These are phyloP conservation scores for Streptopelia turtur DNA, from an alignment of 2,797 vertebrate species.

Conservation along the genomic window DNA sequence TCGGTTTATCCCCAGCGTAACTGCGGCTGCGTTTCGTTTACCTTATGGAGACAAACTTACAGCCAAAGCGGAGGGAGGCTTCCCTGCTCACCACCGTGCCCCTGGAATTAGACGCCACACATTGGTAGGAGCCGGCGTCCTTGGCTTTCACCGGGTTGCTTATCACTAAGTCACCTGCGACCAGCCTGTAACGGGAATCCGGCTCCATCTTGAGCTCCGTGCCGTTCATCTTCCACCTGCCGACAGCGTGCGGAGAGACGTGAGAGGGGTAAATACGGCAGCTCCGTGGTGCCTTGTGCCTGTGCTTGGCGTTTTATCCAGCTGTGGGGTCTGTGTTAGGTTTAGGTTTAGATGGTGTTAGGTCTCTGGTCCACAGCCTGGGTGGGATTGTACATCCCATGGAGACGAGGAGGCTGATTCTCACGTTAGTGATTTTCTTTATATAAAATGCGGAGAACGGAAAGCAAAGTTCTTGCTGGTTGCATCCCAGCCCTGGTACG, in stretches of 20 bases:
- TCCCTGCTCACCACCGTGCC: constrained; percentile 93
- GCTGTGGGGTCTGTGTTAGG: neutral
- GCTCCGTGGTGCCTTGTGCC: neutral
- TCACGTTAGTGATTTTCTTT: fast-evolving
- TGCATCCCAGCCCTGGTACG: fast-evolving
- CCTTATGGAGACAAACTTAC: constrained; percentile 80
- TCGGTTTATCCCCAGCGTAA: neutral
- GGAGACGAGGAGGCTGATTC: neutral
- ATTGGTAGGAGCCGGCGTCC: constrained; percentile 93
- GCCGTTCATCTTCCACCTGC: constrained; percentile 95
- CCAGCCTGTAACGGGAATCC: constrained; percentile 85
- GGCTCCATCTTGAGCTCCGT: constrained; percentile 86
- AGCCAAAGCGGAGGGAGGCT: constrained; percentile 92
- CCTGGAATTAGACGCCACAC: constrained; percentile 90
- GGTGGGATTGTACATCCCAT: fast-evolving
- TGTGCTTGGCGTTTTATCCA: neutral
- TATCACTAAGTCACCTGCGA: constrained; percentile 93
- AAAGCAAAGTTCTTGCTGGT: fast-evolving
- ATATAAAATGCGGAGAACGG: fast-evolving
- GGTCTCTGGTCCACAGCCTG: neutral
- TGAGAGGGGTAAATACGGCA: neutral
- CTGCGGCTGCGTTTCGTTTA: neutral
- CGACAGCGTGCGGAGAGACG: neutral
- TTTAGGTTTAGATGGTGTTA: neutral
- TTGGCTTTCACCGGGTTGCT: constrained; percentile 82